Percentiles rank a stretch among this genome's conserved stretches.
phyloP scores from a whole-genome alignment of 37 sponge, comb jelly and placozoan species.

The Halichondria panicea region DNA sequence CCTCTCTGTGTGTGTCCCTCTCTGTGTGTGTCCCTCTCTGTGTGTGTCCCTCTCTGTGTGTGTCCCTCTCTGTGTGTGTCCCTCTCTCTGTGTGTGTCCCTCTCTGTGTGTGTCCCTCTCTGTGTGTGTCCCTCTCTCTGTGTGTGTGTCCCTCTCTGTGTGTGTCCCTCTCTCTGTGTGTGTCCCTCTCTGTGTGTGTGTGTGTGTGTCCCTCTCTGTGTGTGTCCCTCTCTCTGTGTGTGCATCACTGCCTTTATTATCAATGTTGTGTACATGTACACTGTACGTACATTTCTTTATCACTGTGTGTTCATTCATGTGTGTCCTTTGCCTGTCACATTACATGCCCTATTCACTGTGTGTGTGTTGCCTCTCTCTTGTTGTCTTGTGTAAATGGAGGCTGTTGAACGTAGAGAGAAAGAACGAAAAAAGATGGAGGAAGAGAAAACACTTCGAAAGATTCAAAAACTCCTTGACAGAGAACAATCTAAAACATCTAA shows the following conservation, averaged over 20 bases:
- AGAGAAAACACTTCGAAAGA: slow-evolving; percentile 9
- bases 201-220: slow-evolving; percentile 1
- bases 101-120: not conserved
- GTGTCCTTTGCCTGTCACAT: not conserved
- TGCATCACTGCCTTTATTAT: too few relatives aligned
- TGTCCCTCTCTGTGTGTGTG: not conserved
- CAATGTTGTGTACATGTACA: too few relatives aligned
- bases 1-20: not conserved
- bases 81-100: not conserved
- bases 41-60: not conserved
- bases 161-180: not conserved
- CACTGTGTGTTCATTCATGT: not conserved
- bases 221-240: slow-evolving; percentile 11
- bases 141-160: not conserved
- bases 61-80: slow-evolving; percentile 5
- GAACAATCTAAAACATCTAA: too few relatives aligned
- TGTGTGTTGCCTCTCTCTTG: not conserved
- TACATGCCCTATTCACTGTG: slow-evolving; percentile 7
- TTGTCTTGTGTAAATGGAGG: slow-evolving; percentile 20
- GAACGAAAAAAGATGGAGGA: slow-evolving; percentile 45
- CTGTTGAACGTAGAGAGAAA: slow-evolving; percentile 52
- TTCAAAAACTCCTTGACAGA: slow-evolving; percentile 51
- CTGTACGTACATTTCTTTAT: too few relatives aligned
- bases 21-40: not conserved
- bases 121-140: not conserved